phyloP scores from a whole-genome alignment of 2,113 vertebrate genomes.

The Cheirogaleus medius region DNA sequence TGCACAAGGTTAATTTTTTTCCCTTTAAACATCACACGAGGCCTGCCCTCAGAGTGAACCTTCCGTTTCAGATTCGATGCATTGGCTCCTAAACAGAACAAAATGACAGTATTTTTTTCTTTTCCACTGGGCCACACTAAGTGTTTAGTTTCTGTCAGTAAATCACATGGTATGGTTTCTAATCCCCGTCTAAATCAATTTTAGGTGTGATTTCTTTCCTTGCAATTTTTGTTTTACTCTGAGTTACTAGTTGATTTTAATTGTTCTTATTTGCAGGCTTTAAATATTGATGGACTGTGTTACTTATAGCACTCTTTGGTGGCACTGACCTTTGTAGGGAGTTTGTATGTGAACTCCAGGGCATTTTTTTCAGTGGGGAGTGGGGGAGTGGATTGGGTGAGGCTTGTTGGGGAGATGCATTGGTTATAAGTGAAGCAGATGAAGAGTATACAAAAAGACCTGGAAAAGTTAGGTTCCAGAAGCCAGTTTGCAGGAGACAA shows the following conservation, averaged over 20 bases:
- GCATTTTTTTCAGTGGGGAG: not conserved
- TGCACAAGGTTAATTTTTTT: slow-evolving; percentile 77
- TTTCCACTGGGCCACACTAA: slow-evolving; percentile 76
- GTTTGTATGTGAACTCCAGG: slow-evolving; percentile 51
- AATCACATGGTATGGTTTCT: slow-evolving; percentile 77
- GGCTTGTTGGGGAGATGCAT: not conserved
- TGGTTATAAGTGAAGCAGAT: not conserved
- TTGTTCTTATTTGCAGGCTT: slow-evolving; percentile 82
- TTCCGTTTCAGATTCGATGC: slow-evolving; percentile 76
- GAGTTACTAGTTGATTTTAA: slow-evolving; percentile 80
- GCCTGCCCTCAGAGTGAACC: slow-evolving; percentile 80
- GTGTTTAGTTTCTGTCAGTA: slow-evolving; percentile 81
- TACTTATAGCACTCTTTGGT: slow-evolving; percentile 74
- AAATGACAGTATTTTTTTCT: slow-evolving; percentile 82
- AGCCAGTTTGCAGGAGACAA: not conserved
- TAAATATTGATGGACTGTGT: slow-evolving; percentile 80
- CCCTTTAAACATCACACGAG: slow-evolving; percentile 81
- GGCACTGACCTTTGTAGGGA: slow-evolving; percentile 67
- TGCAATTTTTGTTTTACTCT: slow-evolving; percentile 77
- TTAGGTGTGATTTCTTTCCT: slow-evolving; percentile 81
- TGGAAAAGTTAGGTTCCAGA: not conserved
- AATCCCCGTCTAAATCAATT: slow-evolving; percentile 75
- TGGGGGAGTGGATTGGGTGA: not conserved
- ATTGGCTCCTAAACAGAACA: slow-evolving; percentile 69
- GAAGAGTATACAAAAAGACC: not conserved